A percentile compares a stretch with the other conserved stretches of the same genome.
These are phyloP conservation scores for Sebastolobus alascanus DNA, from an alignment of 2,797 vertebrate genomes.

Conservation along the genomic window DNA sequence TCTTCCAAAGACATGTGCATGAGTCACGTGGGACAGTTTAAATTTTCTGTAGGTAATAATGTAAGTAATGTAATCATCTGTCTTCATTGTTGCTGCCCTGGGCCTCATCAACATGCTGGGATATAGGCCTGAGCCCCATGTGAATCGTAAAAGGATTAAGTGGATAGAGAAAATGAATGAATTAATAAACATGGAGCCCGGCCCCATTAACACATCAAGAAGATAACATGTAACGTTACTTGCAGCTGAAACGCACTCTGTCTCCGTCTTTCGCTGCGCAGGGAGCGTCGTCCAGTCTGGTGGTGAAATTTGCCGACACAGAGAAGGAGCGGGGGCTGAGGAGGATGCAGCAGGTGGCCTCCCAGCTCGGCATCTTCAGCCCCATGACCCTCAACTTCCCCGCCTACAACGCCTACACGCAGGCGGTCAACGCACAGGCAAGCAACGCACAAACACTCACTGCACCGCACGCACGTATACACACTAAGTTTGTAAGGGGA, in stretches of 20 bases:
- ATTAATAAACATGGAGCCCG: slow-evolving; percentile 39
- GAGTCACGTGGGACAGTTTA: slow-evolving; percentile 19
- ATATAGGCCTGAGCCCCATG: slow-evolving; percentile 16
- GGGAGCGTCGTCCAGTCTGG: slow-evolving; percentile 96
- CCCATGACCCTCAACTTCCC: slow-evolving; percentile 95
- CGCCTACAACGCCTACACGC: slow-evolving; percentile 95
- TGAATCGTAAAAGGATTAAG: slow-evolving; percentile 48
- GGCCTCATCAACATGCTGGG: slow-evolving; percentile 4
- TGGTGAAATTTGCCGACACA: slow-evolving; percentile 97
- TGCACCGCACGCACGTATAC: slow-evolving; percentile 18
- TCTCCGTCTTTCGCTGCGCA: slow-evolving; percentile 58
- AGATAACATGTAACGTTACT: slow-evolving; percentile 12
- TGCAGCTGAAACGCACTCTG: slow-evolving; percentile 22
- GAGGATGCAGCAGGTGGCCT: slow-evolving; percentile 96
- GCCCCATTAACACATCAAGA: slow-evolving; percentile 26
- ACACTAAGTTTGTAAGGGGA: slow-evolving; percentile 54
- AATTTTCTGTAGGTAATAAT: slow-evolving; percentile 35
- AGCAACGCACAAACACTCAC: slow-evolving; percentile 46
- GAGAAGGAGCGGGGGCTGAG: slow-evolving; percentile 94
- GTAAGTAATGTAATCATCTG: slow-evolving; percentile 22
- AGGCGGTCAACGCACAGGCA: slow-evolving; percentile 89
- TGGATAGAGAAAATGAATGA: slow-evolving; percentile 41
- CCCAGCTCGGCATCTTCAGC: slow-evolving; percentile 94
- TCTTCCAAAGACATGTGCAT: slow-evolving; percentile 13
- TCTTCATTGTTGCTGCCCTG: slow-evolving; percentile 17